A percentile compares a stretch with the other conserved stretches of the same genome.
These are phyloP conservation scores for Drosophila dives DNA, from an alignment of 2,888 invertebrate species.

Conservation along the genomic window DNA sequence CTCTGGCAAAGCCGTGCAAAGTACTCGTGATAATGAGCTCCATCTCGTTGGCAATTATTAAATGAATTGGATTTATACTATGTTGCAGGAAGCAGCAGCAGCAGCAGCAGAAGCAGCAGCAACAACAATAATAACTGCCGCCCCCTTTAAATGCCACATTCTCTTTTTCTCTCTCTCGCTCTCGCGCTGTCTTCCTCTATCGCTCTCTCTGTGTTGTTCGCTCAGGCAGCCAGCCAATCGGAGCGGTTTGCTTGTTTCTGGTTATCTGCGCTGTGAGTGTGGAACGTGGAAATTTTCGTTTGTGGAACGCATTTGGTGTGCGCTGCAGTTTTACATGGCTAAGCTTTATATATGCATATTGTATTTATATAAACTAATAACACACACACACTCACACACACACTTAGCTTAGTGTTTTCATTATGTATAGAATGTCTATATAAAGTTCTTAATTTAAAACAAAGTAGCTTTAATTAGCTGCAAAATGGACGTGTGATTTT, in stretches of 20 bases:
- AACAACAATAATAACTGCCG: slow-evolving; percentile 35
- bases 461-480: slow-evolving; percentile 62
- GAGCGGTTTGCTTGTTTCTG: slow-evolving; percentile 24
- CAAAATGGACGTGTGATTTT: slow-evolving; percentile 40
- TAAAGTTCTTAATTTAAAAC: slow-evolving; percentile 53
- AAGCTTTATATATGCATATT: slow-evolving; percentile 5
- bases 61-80: slow-evolving; percentile 83
- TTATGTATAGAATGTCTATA: slow-evolving; percentile 35
- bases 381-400: not conserved
- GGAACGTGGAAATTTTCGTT: slow-evolving; percentile 72
- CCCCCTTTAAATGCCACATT: slow-evolving; percentile 38
- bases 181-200: slow-evolving; percentile 2
- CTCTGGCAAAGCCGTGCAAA: slow-evolving; percentile 77
- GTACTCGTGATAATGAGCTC: slow-evolving; percentile 83
- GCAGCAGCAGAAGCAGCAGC: slow-evolving; percentile 34
- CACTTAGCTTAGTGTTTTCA: slow-evolving; percentile 16
- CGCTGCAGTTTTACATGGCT: slow-evolving; percentile 17
- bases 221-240: slow-evolving; percentile 57
- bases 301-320: slow-evolving; percentile 65
- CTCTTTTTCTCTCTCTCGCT: slow-evolving; percentile 4
- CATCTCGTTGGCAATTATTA: slow-evolving; percentile 84
- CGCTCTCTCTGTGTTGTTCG: not conserved
- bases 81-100: slow-evolving; percentile 56
- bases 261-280: slow-evolving; percentile 69
- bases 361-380: slow-evolving; percentile 3